Evolutionary conservation across 2,797 vertebrate genomes (phyloP).

Genomic region (Eremophila alpestris): DNA sequence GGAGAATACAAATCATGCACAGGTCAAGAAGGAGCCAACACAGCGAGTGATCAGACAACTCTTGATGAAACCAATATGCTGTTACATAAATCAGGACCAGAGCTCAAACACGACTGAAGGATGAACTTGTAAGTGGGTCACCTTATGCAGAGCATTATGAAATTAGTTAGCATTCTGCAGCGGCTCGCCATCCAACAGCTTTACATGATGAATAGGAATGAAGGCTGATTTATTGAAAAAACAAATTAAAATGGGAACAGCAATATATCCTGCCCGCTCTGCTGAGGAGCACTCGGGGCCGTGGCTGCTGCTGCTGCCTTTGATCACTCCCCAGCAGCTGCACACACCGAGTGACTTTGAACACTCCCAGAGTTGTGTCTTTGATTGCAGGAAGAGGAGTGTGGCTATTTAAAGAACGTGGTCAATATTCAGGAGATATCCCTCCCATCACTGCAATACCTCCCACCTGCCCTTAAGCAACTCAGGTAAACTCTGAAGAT

Average conservation of each 20-base stretch:
- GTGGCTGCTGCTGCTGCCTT: slow-evolving; percentile 7
- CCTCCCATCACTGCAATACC: background rate
- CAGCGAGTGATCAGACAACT: slow-evolving; percentile 33
- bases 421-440: background rate
- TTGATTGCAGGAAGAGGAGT: background rate
- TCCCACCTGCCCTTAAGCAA: background rate
- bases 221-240: slow-evolving; percentile 59
- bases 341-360: background rate
- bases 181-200: slow-evolving; percentile 54
- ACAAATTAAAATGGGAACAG: slow-evolving; percentile 39
- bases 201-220: slow-evolving; percentile 54
- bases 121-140: slow-evolving; percentile 71
- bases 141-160: slow-evolving; percentile 70
- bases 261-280: background rate
- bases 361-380: background rate
- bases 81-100: slow-evolving; percentile 69
- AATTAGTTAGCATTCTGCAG: slow-evolving; percentile 69
- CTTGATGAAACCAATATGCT: slow-evolving; percentile 69
- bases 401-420: background rate
- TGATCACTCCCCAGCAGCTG: slow-evolving; percentile 40
- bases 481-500: background rate
- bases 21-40: slow-evolving; percentile 43
- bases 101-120: slow-evolving; percentile 57
- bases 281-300: background rate
- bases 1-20: slow-evolving; percentile 56